Evolutionary conservation across 2,797 vertebrate genomes (phyloP).

Genomic region (Bovichtus diacanthus): DNA sequence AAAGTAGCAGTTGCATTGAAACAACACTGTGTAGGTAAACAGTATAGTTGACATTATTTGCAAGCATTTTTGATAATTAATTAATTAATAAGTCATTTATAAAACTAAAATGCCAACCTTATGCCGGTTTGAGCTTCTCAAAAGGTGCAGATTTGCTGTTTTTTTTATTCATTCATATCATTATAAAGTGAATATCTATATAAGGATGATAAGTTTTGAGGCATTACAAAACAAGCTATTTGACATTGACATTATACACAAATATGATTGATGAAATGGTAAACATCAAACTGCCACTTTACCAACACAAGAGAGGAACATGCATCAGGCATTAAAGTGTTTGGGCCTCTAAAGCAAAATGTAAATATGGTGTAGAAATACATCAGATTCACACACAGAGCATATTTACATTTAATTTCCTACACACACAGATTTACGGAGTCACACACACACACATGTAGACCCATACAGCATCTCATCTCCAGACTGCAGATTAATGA

Average conservation of each 20-base stretch:
- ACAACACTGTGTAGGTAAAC: neutral
- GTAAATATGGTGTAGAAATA: slow-evolving; percentile 60
- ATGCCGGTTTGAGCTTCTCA: neutral
- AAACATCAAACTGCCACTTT: slow-evolving; percentile 24
- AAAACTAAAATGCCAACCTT: neutral
- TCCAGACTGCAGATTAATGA: slow-evolving; percentile 80
- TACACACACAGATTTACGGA: slow-evolving; percentile 19
- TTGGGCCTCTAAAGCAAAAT: slow-evolving; percentile 23
- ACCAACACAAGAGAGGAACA: slow-evolving; percentile 19
- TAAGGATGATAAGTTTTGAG: no score
- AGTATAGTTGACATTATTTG: neutral
- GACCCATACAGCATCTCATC: slow-evolving; percentile 64
- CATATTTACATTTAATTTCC: slow-evolving; percentile 73
- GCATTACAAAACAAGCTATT: neutral
- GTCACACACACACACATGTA: slow-evolving; percentile 10
- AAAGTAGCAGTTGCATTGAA: neutral
- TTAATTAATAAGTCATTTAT: neutral
- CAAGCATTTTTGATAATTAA: neutral
- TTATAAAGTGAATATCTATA: neutral
- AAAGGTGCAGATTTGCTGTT: neutral
- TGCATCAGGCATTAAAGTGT: neutral
- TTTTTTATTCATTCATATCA: slow-evolving; percentile 3
- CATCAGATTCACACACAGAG: slow-evolving; percentile 44
- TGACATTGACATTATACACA: neutral
- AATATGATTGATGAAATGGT: slow-evolving; percentile 11